Conservation (phyloP, 2,113 vertebrate genomes). For the Brienomyrus brachyistius region DNA sequence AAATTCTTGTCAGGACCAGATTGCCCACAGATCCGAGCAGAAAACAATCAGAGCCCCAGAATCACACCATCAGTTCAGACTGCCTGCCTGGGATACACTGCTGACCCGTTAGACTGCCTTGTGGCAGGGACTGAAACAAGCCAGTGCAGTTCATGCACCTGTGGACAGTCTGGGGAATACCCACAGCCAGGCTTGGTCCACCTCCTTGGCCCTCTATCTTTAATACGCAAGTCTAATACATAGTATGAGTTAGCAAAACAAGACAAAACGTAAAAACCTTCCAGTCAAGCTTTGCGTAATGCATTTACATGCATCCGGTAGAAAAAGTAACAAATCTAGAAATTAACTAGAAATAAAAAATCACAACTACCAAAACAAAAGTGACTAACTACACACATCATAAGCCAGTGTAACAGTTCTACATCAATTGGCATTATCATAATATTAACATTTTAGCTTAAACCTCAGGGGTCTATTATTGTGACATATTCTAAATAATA, state of each 20-base stretch:
- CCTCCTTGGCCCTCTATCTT: not conserved
- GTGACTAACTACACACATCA: not conserved
- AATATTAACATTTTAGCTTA: not conserved
- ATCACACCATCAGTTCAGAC: constrained; percentile 43
- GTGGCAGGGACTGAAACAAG: not conserved
- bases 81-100: not conserved
- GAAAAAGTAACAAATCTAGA: not conserved
- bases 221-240: not conserved
- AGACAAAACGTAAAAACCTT: not conserved
- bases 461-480: not conserved
- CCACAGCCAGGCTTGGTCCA: not conserved
- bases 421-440: not conserved
- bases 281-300: not conserved
- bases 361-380: not conserved
- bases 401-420: not conserved
- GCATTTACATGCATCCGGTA: not conserved
- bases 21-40: not conserved
- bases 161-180: not conserved
- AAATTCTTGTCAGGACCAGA: not conserved
- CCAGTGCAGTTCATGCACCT: not conserved
- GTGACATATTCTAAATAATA: not conserved
- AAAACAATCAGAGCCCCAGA: not conserved
- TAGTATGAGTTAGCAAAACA: not conserved
- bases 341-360: no score
- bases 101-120: not conserved